Conservation (phyloP, 1,140 invertebrate species). For the Sitodiplosis mosellana region DNA sequence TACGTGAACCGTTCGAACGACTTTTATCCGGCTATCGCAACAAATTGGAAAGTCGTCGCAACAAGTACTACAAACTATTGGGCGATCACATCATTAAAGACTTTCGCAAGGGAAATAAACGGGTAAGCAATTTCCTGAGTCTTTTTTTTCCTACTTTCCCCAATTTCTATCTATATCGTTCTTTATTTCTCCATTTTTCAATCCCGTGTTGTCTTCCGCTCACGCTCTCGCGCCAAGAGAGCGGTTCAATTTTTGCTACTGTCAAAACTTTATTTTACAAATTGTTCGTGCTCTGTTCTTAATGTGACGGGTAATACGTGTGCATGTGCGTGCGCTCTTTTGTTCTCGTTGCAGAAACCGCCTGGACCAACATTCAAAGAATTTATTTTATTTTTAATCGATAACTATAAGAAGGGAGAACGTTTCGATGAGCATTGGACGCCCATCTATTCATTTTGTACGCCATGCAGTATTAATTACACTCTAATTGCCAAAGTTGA, state of each 20-base stretch:
- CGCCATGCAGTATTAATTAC: conserved; percentile 51
- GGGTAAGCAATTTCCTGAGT: too few relatives aligned
- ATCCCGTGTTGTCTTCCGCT: neutral
- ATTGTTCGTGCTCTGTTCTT: too few relatives aligned
- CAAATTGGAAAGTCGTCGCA: conserved; percentile 56
- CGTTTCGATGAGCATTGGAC: conserved; percentile 54
- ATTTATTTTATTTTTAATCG: conserved; percentile 43
- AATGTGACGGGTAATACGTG: neutral
- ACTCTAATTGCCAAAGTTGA: conserved; percentile 45
- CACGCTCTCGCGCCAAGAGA: too few relatives aligned
- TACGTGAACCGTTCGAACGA: conserved; percentile 78
- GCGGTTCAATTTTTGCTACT: too few relatives aligned
- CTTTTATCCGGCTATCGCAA: conserved; percentile 77
- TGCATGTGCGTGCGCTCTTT: conserved; percentile 6
- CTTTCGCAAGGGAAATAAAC: conserved; percentile 25
- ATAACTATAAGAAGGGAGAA: conserved; percentile 25
- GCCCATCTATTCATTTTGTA: conserved; percentile 50
- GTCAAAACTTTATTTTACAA: neutral
- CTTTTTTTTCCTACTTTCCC: too few relatives aligned
- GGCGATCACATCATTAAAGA: conserved; percentile 40
- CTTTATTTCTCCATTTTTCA: neutral
- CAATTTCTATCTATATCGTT: too few relatives aligned
- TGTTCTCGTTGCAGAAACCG: neutral
- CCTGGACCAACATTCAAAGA: conserved; percentile 44
- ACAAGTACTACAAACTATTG: conserved; percentile 49